Conservation (phyloP, 2,888 invertebrate genomes). For the Idaea dimidiata region DNA sequence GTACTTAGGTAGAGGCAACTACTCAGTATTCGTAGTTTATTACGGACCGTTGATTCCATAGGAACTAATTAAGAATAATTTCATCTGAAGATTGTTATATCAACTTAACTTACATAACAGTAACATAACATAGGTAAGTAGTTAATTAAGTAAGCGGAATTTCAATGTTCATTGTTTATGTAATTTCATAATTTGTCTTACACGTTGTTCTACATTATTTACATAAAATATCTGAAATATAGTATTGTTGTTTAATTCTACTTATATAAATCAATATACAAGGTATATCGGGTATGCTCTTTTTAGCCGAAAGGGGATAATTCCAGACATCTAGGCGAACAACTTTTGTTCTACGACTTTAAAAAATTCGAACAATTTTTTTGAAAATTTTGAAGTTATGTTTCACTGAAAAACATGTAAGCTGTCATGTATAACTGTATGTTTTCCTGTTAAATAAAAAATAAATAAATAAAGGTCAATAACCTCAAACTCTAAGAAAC, state of each 20-base stretch:
- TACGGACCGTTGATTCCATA: background rate
- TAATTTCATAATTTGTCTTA: background rate
- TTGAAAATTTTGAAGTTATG: too few relatives aligned
- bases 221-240: background rate
- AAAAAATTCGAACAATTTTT: too few relatives aligned
- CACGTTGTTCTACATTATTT: background rate
- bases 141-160: background rate
- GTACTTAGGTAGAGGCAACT: background rate
- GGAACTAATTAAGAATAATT: constrained; percentile 1
- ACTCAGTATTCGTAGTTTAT: background rate
- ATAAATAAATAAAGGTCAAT: too few relatives aligned
- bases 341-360: too few relatives aligned
- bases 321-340: too few relatives aligned
- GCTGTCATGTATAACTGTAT: too few relatives aligned
- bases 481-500: too few relatives aligned
- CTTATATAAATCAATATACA: too few relatives aligned
- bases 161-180: background rate
- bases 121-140: background rate
- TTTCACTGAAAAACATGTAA: too few relatives aligned
- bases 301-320: too few relatives aligned
- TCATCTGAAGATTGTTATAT: constrained; percentile 3
- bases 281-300: too few relatives aligned
- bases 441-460: too few relatives aligned
- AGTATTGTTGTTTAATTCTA: background rate
- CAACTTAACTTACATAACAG: background rate